Percentiles rank a stretch among this genome's conserved stretches.
Evolutionary conservation across 2,113 vertebrate genomes (phyloP).

Genomic region (Thamnophis sirtalis): DNA sequence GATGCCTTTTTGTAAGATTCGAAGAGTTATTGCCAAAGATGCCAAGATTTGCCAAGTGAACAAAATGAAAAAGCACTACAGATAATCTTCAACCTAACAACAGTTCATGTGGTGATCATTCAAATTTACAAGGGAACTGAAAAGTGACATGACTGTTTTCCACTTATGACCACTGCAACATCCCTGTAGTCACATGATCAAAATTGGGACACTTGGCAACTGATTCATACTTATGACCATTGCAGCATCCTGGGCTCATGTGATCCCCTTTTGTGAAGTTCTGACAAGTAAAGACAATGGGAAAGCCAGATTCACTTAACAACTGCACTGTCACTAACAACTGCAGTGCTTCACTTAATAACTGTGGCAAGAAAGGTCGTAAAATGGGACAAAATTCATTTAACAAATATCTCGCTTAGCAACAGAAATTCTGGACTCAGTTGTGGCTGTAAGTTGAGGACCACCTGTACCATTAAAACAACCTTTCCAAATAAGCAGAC

Average conservation of each 20-base stretch:
- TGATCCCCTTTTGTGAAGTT: too few relatives aligned
- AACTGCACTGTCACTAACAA: too few relatives aligned
- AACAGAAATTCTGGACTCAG: not conserved
- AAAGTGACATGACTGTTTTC: not conserved
- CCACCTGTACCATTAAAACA: not conserved
- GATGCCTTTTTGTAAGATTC: not conserved
- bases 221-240: too few relatives aligned
- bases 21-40: not conserved
- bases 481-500: not conserved
- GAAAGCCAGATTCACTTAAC: too few relatives aligned
- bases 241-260: too few relatives aligned
- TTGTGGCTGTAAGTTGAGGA: not conserved
- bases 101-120: not conserved
- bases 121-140: not conserved
- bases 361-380: not conserved
- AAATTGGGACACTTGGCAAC: too few relatives aligned
- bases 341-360: not conserved
- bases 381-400: not conserved
- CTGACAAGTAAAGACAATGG: too few relatives aligned
- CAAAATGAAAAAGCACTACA: not conserved
- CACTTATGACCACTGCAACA: not conserved
- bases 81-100: not conserved
- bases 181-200: too few relatives aligned
- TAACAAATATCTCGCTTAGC: too few relatives aligned
- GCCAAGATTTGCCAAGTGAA: not conserved